Evolutionary conservation across 2,797 vertebrate genomes (phyloP).

Genomic region (Centropyge bicolor): DNA sequence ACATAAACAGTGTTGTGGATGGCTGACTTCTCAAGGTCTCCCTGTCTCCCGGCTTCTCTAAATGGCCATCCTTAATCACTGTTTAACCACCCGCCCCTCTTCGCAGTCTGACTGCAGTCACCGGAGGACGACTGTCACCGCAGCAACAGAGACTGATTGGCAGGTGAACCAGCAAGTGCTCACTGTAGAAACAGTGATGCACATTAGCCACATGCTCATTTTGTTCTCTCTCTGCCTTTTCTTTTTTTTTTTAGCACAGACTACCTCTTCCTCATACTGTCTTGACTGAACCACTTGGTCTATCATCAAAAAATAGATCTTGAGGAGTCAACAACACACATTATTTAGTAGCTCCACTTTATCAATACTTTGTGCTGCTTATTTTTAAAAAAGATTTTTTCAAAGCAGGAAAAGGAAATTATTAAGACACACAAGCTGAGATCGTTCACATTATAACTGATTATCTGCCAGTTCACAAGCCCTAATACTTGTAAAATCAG

Average conservation of each 20-base stretch:
- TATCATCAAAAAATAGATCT: constrained; percentile 1
- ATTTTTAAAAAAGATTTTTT: background rate
- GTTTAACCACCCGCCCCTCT: constrained; percentile 76
- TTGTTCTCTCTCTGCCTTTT: constrained; percentile 12
- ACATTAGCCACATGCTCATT: constrained; percentile 55
- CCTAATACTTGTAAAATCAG: constrained; percentile 9
- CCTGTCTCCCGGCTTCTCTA: constrained; percentile 65
- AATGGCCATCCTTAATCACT: constrained; percentile 85
- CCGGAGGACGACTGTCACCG: constrained; percentile 61
- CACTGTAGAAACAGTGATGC: constrained; percentile 49
- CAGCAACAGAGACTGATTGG: constrained; percentile 81
- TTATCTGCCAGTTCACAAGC: background rate
- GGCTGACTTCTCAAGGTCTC: constrained; percentile 85
- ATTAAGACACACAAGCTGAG: constrained; percentile 9
- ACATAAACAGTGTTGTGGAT: constrained; percentile 80
- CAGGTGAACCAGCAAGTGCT: constrained; percentile 62
- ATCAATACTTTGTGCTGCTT: background rate
- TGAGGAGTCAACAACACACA: background rate
- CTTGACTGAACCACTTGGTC: too few relatives aligned
- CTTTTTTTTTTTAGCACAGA: background rate
- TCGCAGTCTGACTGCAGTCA: constrained; percentile 65
- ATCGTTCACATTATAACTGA: constrained; percentile 12
- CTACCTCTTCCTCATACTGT: background rate
- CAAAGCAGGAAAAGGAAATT: background rate
- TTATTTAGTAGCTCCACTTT: background rate